Base-by-base conservation (phyloP, 2,888 invertebrate genomes). In the Trichacis sp. region DNA sequence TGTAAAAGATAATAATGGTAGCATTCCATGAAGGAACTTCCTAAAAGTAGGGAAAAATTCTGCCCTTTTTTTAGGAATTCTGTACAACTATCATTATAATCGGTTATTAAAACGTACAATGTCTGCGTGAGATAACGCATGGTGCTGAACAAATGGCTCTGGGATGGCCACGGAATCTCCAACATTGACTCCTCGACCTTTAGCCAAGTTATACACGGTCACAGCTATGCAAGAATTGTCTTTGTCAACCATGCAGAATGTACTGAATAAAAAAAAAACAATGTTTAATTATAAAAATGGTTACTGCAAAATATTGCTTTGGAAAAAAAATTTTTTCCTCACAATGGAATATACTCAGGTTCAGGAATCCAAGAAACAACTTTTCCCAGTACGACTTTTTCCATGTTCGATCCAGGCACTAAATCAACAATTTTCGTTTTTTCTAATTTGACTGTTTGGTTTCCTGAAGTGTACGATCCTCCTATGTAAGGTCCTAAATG, bases 91-190 rank as follows among this genome's bases (percentile, higher is more conserved):
- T n/a, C n/a, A n/a, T n/a, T n/a, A n/a, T n/a, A n/a, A n/a, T n/a
- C n/a, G n/a, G n/a, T n/a, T n/a, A n/a, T n/a, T n/a, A 71, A 60
- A 64, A 80, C 85, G 84, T 82, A 90, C 90, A 81, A 87, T 86
- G 61, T 85, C 84, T 71, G 85, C 85, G 73, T 88, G 88, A 51
- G 91, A 88, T 5, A 40, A 40, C 68, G 88, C 83, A 19, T 92
- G 89, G 53, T 86, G 82, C 33, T 88, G 87, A 36, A 92, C 80
- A 72, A 84, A 87, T 0, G 95, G 95, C 78, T 93, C 93, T 0
- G 94, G 92, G 70, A 95, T 89, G 6, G 93, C 92, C 11, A 96
- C 91, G 20, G 91, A 89, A 85, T 96, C 94, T 1, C 95, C 95
- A 61, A 95, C 92, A 65, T 93, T 92, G 52, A 93, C 91, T 40